Percentiles rank a stretch among this genome's conserved stretches.
These are phyloP conservation scores for Rallus limicola DNA, from an alignment of 2,113 vertebrate species.

Conservation along the genomic window DNA sequence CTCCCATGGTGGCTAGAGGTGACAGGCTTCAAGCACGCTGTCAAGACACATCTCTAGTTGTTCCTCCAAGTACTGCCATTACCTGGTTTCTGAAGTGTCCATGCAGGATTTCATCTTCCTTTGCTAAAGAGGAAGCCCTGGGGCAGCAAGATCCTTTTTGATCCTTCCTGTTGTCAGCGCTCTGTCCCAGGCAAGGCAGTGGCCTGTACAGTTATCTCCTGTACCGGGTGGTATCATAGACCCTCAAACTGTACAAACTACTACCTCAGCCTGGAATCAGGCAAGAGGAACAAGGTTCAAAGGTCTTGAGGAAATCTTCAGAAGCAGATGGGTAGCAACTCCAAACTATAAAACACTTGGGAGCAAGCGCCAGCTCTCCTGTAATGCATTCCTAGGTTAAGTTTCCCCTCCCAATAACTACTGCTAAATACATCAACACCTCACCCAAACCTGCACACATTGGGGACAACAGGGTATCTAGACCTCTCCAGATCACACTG, in stretches of 20 bases:
- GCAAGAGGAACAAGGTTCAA: slow-evolving; percentile 59
- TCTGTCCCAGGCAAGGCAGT: slow-evolving; percentile 98
- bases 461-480: not conserved
- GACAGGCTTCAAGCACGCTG: not conserved
- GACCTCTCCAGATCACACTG: not conserved
- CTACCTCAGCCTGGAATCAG: slow-evolving; percentile 98
- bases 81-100: slow-evolving; percentile 66
- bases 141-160: not conserved
- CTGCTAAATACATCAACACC: not conserved
- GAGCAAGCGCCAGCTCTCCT: not conserved
- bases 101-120: slow-evolving; percentile 25
- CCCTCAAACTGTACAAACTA: slow-evolving; percentile 99
- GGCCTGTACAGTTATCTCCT: slow-evolving; percentile 99
- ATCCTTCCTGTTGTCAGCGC: slow-evolving; percentile 72
- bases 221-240: slow-evolving; percentile 99
- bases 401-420: not conserved
- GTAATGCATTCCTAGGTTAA: not conserved
- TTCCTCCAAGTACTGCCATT: slow-evolving; percentile 18
- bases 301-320: slow-evolving; percentile 67
- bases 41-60: not conserved
- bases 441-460: not conserved
- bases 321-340: not conserved
- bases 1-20: not conserved
- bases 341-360: not conserved
- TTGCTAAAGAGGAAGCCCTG: not conserved